Base-by-base conservation (phyloP, 2,888 invertebrate species). In the Trachelus stipa region DNA sequence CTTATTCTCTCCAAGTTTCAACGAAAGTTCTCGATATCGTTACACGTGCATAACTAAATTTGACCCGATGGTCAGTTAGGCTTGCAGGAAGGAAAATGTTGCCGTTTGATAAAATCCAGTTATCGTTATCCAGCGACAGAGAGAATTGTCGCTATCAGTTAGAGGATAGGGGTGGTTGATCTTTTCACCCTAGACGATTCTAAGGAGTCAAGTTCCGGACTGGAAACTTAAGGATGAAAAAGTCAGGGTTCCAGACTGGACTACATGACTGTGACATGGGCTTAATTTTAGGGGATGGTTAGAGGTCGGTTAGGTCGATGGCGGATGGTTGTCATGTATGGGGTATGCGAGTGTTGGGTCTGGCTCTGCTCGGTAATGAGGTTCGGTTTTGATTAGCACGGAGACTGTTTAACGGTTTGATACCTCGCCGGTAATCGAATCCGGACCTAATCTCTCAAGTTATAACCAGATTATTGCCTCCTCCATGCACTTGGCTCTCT, bases 381-480 rank as follows among this genome's bases (percentile, higher is more conserved):
- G 91, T 91, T 91, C 90, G 90, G 91, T 91, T 91, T 91, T 91
- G 91, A 92, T 92, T 91, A 92, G 91, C 91, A 90, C 90, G 90
- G 91, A 91, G 91, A 91, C 91, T 91, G 91, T 92, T 92, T 91
- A 91, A 92, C 91, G 91, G 91, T 91, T 91, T 91, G 91, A 91
- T 92, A 91, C 91, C 91, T 92, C 90, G 90, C 89, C 87, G 88
- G 90, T 92, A 92, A 92, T 92, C 91, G 91, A 91, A 91, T 92
- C 91, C 90, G 89, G 91, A 91, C 90, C 91, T 92, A 92, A 92
- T 92, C 92, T 92, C 92, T 91, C 92, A 92, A 92, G 90, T 91
- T 91, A 90, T 92, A 92, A 92, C 91, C 89, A 87, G 90, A 91
- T 92, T 92, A 92, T 92, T 91, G 89, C 91, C 90, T 91, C 88